Evolutionary conservation across 2,888 invertebrate genomes (phyloP).

Genomic region (Tyria jacobaeae): DNA sequence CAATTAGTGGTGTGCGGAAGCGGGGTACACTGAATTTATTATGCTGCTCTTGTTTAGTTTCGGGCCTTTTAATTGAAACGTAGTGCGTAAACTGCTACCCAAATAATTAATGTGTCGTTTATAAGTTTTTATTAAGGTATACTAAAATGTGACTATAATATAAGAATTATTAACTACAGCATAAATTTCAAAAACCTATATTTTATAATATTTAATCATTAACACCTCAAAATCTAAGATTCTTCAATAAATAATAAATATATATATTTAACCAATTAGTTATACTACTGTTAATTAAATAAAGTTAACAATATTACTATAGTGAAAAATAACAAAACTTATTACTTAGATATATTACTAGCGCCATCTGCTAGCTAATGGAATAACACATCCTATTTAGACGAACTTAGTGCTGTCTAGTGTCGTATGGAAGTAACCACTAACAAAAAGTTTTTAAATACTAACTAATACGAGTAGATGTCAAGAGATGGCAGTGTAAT

Average conservation of each 20-base stretch:
- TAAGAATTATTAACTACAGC: neutral
- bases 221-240: neutral
- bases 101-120: conserved; percentile 61
- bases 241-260: neutral
- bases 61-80: conserved; percentile 79
- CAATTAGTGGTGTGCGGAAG: conserved; percentile 74
- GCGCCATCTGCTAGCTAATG: conserved; percentile 29
- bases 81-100: conserved; percentile 68
- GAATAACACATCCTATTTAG: neutral
- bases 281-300: neutral
- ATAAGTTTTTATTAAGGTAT: conserved; percentile 35
- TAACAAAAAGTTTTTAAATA: neutral
- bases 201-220: neutral
- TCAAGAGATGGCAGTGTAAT: conserved; percentile 17
- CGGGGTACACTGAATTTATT: conserved; percentile 76
- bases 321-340: no score
- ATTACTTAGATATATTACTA: conserved; percentile 14
- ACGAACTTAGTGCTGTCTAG: conserved; percentile 37
- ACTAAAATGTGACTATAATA: conserved; percentile 37
- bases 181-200: neutral
- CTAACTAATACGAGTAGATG: neutral
- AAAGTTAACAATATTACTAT: no score
- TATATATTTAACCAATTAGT: neutral
- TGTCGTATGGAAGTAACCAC: conserved; percentile 28
- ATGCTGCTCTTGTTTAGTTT: conserved; percentile 76